Conservation (phyloP, 1,140 invertebrate species). For the Sycophila sp. region DNA sequence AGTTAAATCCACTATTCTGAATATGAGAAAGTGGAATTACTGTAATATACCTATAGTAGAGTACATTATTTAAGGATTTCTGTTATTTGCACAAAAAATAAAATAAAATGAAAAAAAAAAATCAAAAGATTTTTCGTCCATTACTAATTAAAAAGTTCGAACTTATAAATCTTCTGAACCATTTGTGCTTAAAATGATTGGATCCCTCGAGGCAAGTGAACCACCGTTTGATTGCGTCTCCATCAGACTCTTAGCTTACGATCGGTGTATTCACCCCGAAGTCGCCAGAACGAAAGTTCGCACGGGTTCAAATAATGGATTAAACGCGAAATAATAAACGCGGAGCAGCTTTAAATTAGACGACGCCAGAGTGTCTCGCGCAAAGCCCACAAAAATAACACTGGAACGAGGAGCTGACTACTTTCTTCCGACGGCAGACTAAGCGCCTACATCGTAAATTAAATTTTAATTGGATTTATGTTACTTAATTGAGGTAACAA, state of each 20-base stretch:
- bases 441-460: not conserved
- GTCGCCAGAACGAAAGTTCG: not conserved
- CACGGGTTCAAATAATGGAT: not conserved
- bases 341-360: not conserved
- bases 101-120: too few species aligned
- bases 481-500: not conserved
- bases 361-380: not conserved
- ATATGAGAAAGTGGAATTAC: too few species aligned
- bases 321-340: not conserved
- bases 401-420: not conserved
- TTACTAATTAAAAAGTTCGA: too few species aligned
- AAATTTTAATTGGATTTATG: not conserved
- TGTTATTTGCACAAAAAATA: too few species aligned
- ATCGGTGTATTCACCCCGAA: not conserved
- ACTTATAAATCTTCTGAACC: not conserved
- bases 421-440: not conserved
- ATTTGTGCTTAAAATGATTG: not conserved
- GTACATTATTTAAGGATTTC: too few species aligned
- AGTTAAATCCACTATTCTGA: too few species aligned
- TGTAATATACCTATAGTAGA: too few species aligned
- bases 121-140: too few species aligned
- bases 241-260: not conserved
- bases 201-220: too few species aligned
- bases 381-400: not conserved
- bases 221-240: too few species aligned